Percentiles rank a stretch among this genome's conserved stretches.
These are phyloP conservation scores for Melolontha melolontha DNA, from an alignment of 2,888 invertebrate genomes.

Conservation along the genomic window DNA sequence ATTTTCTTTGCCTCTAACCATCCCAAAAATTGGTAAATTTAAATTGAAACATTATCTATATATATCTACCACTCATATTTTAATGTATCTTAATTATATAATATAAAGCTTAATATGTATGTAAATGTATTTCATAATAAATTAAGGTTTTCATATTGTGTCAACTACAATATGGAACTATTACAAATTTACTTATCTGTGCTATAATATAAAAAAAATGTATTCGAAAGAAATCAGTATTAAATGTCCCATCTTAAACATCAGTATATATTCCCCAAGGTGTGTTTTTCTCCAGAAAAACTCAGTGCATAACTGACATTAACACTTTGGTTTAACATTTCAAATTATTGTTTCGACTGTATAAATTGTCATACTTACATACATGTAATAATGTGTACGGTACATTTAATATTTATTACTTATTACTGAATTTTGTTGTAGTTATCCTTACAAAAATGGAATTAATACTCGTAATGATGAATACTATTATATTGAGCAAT, in stretches of 20 bases:
- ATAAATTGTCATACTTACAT: background rate
- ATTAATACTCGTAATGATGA: background rate
- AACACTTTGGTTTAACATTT: background rate
- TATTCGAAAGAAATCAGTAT: background rate
- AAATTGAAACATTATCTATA: constrained; percentile 37
- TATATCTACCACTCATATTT: constrained; percentile 40
- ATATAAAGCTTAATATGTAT: constrained; percentile 39
- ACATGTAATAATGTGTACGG: background rate
- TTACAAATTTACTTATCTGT: constrained; percentile 11
- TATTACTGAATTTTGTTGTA: background rate
- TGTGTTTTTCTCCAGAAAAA: constrained; percentile 12
- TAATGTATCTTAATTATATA: constrained; percentile 35
- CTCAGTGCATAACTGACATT: constrained; percentile 15
- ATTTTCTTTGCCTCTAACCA: constrained; percentile 34
- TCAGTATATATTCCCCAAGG: constrained; percentile 38
- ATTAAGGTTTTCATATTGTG: constrained; percentile 14
- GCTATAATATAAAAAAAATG: constrained; percentile 19
- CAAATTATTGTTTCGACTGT: too few species aligned
- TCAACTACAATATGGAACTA: constrained; percentile 23
- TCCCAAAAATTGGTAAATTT: constrained; percentile 33
- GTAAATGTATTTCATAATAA: constrained; percentile 29
- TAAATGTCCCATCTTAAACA: constrained; percentile 33
- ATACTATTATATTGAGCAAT: background rate
- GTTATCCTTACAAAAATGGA: background rate
- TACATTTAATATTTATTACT: too few species aligned